A percentile compares a stretch with the other conserved stretches of the same genome.
Conservation (phyloP, 2,797 vertebrate species). For the Takifugu ocellatus region DNA sequence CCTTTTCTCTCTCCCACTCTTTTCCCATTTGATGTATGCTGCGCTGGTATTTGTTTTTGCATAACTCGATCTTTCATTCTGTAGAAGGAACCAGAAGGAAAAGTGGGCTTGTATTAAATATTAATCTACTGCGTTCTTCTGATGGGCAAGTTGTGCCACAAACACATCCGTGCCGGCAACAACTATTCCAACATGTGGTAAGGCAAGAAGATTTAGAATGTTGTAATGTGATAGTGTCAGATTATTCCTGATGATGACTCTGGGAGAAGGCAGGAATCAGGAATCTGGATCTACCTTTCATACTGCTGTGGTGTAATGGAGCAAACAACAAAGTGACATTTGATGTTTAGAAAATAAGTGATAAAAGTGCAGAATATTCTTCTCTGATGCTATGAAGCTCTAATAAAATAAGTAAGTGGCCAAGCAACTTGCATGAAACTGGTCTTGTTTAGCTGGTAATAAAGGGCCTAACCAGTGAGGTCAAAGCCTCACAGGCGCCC, state of each 20-base stretch:
- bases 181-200: constrained; percentile 12
- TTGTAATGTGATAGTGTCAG: background rate
- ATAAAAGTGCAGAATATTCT: too few relatives aligned
- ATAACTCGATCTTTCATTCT: constrained; percentile 26
- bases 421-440: too few relatives aligned
- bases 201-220: constrained; percentile 23
- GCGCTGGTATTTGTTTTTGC: constrained; percentile 41
- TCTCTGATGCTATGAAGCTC: too few relatives aligned
- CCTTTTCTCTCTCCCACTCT: constrained; percentile 20
- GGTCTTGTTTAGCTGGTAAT: too few relatives aligned
- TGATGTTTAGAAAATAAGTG: too few relatives aligned
- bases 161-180: constrained; percentile 30
- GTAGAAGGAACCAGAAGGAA: constrained; percentile 20
- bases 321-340: background rate
- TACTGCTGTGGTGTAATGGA: constrained; percentile 3
- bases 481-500: too few relatives aligned
- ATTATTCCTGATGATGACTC: constrained; percentile 4
- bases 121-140: constrained; percentile 49
- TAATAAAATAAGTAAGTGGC: too few relatives aligned
- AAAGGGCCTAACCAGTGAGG: too few relatives aligned
- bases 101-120: constrained; percentile 60
- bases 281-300: constrained; percentile 11
- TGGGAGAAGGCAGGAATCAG: background rate
- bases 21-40: constrained; percentile 35
- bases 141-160: constrained; percentile 26